A percentile compares a stretch with the other conserved stretches of the same genome.
Evolutionary conservation across 2,888 invertebrate genomes (phyloP).

Genomic region (Portevinia maculata): DNA sequence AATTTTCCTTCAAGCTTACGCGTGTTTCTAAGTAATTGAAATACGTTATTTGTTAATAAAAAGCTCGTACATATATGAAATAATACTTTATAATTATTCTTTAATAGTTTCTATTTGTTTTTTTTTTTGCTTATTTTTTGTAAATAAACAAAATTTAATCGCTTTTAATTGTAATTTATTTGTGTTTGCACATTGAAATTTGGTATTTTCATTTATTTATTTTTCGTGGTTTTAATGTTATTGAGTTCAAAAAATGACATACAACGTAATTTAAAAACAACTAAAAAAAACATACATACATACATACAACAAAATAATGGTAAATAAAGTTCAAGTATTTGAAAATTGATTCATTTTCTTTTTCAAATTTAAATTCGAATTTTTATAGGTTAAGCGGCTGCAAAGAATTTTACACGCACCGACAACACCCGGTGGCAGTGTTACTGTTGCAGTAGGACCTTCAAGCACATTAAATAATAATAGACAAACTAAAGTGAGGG

Average conservation of each 20-base stretch:
- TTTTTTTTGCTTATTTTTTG: not conserved
- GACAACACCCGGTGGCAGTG: conserved; percentile 81
- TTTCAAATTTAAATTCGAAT: conserved; percentile 72
- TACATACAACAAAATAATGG: conserved; percentile 49
- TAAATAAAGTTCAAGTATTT: conserved; percentile 46
- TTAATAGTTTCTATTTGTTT: conserved; percentile 33
- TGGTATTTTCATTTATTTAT: conserved; percentile 27
- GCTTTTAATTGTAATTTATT: conserved; percentile 50
- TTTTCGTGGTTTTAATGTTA: not conserved
- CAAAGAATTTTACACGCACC: conserved; percentile 90
- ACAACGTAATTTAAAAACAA: conserved; percentile 24
- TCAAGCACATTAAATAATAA: conserved; percentile 82
- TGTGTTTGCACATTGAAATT: conserved; percentile 33
- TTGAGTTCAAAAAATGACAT: conserved; percentile 19
- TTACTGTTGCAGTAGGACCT: conserved; percentile 82
- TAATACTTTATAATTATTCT: not conserved
- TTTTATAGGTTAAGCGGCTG: conserved; percentile 89
- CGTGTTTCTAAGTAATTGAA: too few species aligned
- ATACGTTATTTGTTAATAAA: too few species aligned
- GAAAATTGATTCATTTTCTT: conserved; percentile 69
- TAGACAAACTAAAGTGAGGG: conserved; percentile 81
- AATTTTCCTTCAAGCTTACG: too few species aligned
- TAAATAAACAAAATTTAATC: conserved; percentile 51
- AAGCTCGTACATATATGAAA: not conserved
- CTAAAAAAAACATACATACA: conserved; percentile 9